Conservation (phyloP, 2,113 vertebrate genomes). For the Sarotherodon lohbergeri region DNA sequence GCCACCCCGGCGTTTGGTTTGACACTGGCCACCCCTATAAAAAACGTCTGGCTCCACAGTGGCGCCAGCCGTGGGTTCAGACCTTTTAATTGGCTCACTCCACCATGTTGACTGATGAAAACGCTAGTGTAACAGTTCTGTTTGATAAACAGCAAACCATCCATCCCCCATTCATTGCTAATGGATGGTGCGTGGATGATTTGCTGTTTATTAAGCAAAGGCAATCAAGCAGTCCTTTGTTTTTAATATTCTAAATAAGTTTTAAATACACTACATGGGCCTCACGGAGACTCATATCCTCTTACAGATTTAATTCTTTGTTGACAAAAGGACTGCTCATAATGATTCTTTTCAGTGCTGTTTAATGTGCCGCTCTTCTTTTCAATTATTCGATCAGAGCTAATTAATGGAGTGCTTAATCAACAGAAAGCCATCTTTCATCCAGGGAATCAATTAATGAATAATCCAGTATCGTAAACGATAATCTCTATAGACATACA, state of each 20-base stretch:
- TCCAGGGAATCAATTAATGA: background rate
- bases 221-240: background rate
- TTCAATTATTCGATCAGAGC: background rate
- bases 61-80: background rate
- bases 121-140: background rate
- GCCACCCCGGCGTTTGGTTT: background rate
- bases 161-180: background rate
- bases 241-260: background rate
- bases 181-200: background rate
- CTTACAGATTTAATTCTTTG: background rate
- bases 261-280: background rate
- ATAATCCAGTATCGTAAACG: background rate
- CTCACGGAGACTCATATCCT: background rate
- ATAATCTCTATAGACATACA: background rate
- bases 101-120: background rate
- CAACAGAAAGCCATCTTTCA: background rate
- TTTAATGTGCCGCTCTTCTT: background rate
- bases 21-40: background rate
- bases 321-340: background rate
- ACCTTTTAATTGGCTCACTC: background rate
- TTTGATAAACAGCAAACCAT: background rate
- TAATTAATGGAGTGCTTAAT: background rate
- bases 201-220: background rate
- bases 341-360: background rate
- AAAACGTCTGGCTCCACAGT: background rate